A percentile compares a stretch with the other conserved stretches of the same genome.
Conservation (phyloP, 53 echinoderm and acorn worm genomes). For the Holothuria scabra region DNA sequence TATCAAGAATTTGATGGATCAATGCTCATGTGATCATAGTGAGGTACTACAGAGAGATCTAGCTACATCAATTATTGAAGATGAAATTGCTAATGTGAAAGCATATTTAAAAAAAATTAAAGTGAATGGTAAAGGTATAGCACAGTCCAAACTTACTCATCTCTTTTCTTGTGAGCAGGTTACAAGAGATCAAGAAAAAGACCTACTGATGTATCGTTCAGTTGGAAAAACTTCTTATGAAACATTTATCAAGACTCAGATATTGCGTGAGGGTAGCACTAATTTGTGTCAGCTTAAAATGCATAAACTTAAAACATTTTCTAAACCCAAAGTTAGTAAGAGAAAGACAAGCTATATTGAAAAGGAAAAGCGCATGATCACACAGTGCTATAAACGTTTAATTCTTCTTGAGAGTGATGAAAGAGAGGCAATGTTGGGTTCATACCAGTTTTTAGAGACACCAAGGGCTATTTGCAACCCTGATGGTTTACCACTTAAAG, state of each 20-base stretch:
- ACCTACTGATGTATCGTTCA: slow-evolving; percentile 50
- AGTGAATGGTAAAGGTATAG: neutral
- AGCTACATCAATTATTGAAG: slow-evolving; percentile 48
- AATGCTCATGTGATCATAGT: slow-evolving; percentile 19
- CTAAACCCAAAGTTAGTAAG: slow-evolving; percentile 60
- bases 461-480: slow-evolving; percentile 64
- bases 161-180: slow-evolving; percentile 49
- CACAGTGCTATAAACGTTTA: slow-evolving; percentile 65
- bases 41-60: slow-evolving; percentile 54
- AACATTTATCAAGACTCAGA: slow-evolving; percentile 37
- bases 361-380: slow-evolving; percentile 54
- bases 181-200: slow-evolving; percentile 44
- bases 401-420: slow-evolving; percentile 46
- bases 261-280: slow-evolving; percentile 56
- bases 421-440: slow-evolving; percentile 50
- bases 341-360: slow-evolving; percentile 58
- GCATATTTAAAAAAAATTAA: slow-evolving; percentile 19
- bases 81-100: slow-evolving; percentile 58
- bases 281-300: slow-evolving; percentile 51
- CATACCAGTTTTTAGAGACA: slow-evolving; percentile 61
- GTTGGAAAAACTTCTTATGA: slow-evolving; percentile 53
- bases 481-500: slow-evolving; percentile 68
- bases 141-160: slow-evolving; percentile 8
- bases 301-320: slow-evolving; percentile 63
- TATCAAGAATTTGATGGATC: slow-evolving; percentile 47